These are phyloP conservation scores for Seriola dumerili DNA, from an alignment of 2,113 vertebrate species.

Conservation along the genomic window DNA sequence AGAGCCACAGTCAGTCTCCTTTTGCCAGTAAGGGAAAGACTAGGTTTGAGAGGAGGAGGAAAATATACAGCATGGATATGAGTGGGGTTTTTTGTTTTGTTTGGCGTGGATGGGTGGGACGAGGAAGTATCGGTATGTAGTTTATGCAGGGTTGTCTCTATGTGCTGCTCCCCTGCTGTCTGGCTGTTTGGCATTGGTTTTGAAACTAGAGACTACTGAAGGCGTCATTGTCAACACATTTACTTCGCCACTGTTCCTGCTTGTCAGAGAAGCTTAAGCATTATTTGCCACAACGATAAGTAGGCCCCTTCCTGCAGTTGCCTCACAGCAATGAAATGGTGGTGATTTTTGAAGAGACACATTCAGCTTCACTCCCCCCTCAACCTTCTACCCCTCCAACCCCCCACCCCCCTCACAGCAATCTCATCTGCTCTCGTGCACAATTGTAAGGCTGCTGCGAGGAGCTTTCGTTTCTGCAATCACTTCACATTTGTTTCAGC, in stretches of 20 bases:
- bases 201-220: conserved; percentile 61
- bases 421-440: conserved; percentile 65
- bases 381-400: not conserved
- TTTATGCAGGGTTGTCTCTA: conserved; percentile 18
- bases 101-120: not conserved
- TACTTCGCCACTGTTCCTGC: conserved; percentile 55
- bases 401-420: not conserved
- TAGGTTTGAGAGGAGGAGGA: not conserved
- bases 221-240: conserved; percentile 72
- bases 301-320: conserved; percentile 57
- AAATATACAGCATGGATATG: not conserved
- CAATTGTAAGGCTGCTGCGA: conserved; percentile 62
- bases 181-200: conserved; percentile 56
- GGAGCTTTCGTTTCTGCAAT: conserved; percentile 76
- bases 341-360: conserved; percentile 64
- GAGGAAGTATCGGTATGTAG: conserved; percentile 3
- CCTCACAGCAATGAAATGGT: conserved; percentile 65
- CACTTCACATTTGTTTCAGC: conserved; percentile 82
- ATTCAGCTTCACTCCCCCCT: not conserved
- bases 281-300: conserved; percentile 68
- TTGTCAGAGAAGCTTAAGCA: conserved; percentile 72
- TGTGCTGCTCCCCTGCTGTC: conserved; percentile 13
- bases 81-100: not conserved
- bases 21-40: conserved; percentile 8
- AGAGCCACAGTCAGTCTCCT: conserved; percentile 32